phyloP scores from a whole-genome alignment of 2,797 vertebrate genomes.

The Hippoglossus hippoglossus region DNA sequence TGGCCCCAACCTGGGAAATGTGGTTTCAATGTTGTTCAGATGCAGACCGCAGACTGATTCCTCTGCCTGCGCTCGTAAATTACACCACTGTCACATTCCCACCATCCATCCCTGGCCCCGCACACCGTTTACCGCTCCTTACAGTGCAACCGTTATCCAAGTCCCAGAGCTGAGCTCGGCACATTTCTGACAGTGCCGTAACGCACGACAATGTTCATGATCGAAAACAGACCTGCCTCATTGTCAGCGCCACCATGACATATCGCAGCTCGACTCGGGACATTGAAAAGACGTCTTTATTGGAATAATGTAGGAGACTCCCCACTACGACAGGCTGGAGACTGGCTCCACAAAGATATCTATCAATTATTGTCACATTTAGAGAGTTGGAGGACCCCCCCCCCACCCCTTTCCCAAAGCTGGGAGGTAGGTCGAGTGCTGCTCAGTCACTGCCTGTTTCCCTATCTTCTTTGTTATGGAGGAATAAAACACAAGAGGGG shows the following conservation, averaged over 20 bases:
- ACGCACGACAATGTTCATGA: slow-evolving; percentile 74
- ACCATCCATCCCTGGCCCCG: slow-evolving; percentile 67
- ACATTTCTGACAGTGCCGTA: slow-evolving; percentile 73
- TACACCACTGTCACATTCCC: slow-evolving; percentile 69
- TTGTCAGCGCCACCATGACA: slow-evolving; percentile 68
- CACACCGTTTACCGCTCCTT: slow-evolving; percentile 64
- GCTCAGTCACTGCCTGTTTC: slow-evolving; percentile 75
- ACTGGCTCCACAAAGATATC: slow-evolving; percentile 57
- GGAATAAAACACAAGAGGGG: slow-evolving; percentile 74
- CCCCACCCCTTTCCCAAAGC: slow-evolving; percentile 13
- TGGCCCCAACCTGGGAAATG: slow-evolving; percentile 74
- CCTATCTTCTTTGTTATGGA: slow-evolving; percentile 76
- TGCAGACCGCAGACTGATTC: slow-evolving; percentile 75
- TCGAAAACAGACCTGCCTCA: slow-evolving; percentile 76
- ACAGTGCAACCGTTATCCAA: slow-evolving; percentile 71
- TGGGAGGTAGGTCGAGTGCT: slow-evolving; percentile 66
- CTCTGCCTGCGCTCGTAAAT: slow-evolving; percentile 76
- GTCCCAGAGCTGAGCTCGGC: slow-evolving; percentile 79
- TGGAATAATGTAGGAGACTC: slow-evolving; percentile 54
- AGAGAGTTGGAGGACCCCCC: slow-evolving; percentile 30
- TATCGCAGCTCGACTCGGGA: slow-evolving; percentile 62
- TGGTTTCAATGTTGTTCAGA: slow-evolving; percentile 79
- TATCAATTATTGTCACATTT: slow-evolving; percentile 75
- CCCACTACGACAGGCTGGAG: slow-evolving; percentile 53
- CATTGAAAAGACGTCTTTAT: slow-evolving; percentile 51